A percentile compares a stretch with the other conserved stretches of the same genome.
phyloP scores from a whole-genome alignment of 2,888 invertebrate species.

The Apeira syringaria region DNA sequence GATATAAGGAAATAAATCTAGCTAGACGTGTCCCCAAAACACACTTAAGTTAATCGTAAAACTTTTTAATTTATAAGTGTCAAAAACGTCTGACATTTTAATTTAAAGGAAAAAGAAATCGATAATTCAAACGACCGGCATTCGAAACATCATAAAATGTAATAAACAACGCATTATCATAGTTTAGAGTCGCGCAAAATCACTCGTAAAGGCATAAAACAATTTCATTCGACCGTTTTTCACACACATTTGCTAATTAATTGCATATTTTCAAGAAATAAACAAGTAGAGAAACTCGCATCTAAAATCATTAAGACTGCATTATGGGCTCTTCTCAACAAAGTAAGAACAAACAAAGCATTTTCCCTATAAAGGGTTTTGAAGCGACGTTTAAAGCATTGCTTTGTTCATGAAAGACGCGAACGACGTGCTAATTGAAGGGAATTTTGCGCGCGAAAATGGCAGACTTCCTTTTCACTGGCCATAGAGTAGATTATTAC shows the following conservation, averaged over 20 bases:
- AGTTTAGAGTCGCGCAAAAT: constrained; percentile 24
- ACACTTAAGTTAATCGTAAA: constrained; percentile 17
- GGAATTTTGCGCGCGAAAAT: constrained; percentile 43
- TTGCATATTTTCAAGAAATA: constrained; percentile 53
- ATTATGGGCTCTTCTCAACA: constrained; percentile 57
- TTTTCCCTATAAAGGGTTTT: constrained; percentile 54
- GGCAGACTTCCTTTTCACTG: constrained; percentile 43
- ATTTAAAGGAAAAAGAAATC: constrained; percentile 36
- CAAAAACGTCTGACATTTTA: constrained; percentile 32
- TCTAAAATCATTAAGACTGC: constrained; percentile 53
- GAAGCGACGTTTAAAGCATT: constrained; percentile 53
- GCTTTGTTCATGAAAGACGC: constrained; percentile 59
- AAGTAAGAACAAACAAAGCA: constrained; percentile 60
- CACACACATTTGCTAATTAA: constrained; percentile 65
- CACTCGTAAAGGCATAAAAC: constrained; percentile 34
- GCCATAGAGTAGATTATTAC: constrained; percentile 47
- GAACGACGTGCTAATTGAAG: constrained; percentile 73
- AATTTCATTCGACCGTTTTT: constrained; percentile 44
- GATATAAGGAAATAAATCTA: background rate
- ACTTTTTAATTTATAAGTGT: constrained; percentile 26
- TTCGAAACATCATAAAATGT: constrained; percentile 25
- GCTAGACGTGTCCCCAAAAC: constrained; percentile 22
- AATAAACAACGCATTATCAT: constrained; percentile 34
- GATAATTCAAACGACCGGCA: constrained; percentile 20
- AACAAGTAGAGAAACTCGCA: constrained; percentile 26